phyloP scores from a whole-genome alignment of 2,113 vertebrate genomes.

The Hypocryptadius cinnamomeus region DNA sequence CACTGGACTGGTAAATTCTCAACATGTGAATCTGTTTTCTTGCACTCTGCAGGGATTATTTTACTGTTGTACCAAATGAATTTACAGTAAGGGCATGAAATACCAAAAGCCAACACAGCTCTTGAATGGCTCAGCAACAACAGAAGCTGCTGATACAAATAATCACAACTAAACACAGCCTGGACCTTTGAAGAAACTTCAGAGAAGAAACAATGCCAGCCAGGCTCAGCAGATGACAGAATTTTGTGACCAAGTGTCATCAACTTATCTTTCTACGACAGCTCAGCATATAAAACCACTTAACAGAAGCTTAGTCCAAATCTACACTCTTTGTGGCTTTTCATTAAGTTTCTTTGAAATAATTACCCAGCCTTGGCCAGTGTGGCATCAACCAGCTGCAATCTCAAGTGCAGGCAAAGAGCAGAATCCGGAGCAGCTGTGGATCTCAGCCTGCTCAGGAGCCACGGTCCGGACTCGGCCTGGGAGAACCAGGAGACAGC shows the following conservation, averaged over 20 bases:
- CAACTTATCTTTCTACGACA: background rate
- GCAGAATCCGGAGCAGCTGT: background rate
- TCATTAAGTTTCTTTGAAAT: constrained; percentile 40
- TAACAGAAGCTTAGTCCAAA: background rate
- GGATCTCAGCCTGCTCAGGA: background rate
- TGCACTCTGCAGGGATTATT: background rate
- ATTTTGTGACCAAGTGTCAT: background rate
- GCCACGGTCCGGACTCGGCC: rapidly evolving
- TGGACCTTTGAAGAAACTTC: background rate
- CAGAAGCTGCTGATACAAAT: background rate
- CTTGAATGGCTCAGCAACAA: background rate
- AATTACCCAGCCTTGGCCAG: background rate
- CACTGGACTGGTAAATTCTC: background rate
- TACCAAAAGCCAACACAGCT: background rate
- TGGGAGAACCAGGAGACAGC: background rate
- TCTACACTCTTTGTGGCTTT: background rate
- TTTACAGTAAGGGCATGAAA: background rate
- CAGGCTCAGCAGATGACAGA: background rate
- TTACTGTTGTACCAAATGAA: background rate
- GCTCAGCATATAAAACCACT: background rate
- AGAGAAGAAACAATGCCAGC: background rate
- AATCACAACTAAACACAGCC: background rate
- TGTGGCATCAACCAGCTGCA: background rate
- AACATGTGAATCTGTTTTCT: rapidly evolving
- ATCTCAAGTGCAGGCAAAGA: background rate